phyloP scores from a whole-genome alignment of 2,797 vertebrate species.

The Bryconaethiops microstoma region DNA sequence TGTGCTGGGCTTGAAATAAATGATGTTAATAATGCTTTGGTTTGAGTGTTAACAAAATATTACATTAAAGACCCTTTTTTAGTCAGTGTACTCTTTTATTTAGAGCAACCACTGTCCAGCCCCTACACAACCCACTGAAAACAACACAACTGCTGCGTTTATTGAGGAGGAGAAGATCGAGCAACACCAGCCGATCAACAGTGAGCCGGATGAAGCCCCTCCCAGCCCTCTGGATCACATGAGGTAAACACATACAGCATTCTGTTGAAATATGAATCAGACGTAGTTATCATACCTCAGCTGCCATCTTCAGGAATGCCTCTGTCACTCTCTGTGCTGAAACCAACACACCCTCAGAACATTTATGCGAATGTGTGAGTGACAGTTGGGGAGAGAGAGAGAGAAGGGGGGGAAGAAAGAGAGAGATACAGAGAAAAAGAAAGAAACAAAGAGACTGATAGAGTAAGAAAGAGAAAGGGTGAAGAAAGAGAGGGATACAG shows the following conservation, averaged over 20 bases:
- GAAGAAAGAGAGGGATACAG: no score
- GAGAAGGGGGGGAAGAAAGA: background rate
- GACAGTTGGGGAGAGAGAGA: background rate
- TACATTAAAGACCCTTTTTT: no score
- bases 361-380: background rate
- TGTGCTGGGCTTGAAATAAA: no score
- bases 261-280: slow-evolving; percentile 31
- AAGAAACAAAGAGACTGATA: background rate
- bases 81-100: background rate
- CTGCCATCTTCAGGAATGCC: slow-evolving; percentile 15
- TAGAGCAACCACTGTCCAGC: slow-evolving; percentile 22
- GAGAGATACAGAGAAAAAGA: background rate
- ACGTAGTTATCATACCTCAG: slow-evolving; percentile 38
- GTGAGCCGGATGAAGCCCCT: slow-evolving; percentile 29
- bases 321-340: slow-evolving; percentile 9
- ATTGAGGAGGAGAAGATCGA: background rate
- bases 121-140: background rate
- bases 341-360: slow-evolving; percentile 1
- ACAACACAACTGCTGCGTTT: slow-evolving; percentile 4
- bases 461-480: no score
- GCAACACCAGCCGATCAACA: slow-evolving; percentile 35
- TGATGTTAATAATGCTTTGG: no score
- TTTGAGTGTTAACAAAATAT: no score
- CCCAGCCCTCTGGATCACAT: slow-evolving; percentile 27
- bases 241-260: slow-evolving; percentile 42